These are phyloP conservation scores for Coreoperca whiteheadi DNA, from an alignment of 2,113 vertebrate species.

Conservation along the genomic window DNA sequence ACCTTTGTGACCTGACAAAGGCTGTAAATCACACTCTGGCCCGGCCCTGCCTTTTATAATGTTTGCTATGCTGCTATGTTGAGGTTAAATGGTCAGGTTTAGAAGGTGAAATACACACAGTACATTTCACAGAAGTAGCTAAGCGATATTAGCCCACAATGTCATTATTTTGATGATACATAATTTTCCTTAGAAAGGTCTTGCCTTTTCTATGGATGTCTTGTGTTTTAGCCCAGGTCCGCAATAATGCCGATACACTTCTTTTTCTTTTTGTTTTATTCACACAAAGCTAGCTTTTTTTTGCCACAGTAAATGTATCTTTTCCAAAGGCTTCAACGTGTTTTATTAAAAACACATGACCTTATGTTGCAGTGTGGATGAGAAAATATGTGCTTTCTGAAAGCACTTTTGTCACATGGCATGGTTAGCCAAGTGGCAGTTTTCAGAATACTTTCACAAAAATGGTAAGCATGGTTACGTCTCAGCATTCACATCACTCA, in stretches of 20 bases:
- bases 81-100: slow-evolving; percentile 18
- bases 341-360: neutral
- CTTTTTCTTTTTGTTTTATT: neutral
- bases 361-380: neutral
- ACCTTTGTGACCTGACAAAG: slow-evolving; percentile 59
- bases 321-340: neutral
- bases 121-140: neutral
- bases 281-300: neutral
- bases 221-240: neutral
- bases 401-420: neutral
- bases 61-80: slow-evolving; percentile 9
- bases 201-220: neutral
- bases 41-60: slow-evolving; percentile 26
- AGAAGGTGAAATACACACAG: neutral
- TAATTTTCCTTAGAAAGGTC: neutral
- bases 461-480: neutral
- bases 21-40: slow-evolving; percentile 53
- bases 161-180: neutral
- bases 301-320: neutral
- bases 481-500: neutral
- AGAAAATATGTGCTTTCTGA: slow-evolving; percentile 5
- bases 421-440: neutral
- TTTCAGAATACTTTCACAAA: neutral
- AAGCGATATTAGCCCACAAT: neutral
- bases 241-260: neutral